A percentile compares a stretch with the other conserved stretches of the same genome.
phyloP scores from a whole-genome alignment of 2,797 vertebrate species.

The Phoeniculus purpureus region DNA sequence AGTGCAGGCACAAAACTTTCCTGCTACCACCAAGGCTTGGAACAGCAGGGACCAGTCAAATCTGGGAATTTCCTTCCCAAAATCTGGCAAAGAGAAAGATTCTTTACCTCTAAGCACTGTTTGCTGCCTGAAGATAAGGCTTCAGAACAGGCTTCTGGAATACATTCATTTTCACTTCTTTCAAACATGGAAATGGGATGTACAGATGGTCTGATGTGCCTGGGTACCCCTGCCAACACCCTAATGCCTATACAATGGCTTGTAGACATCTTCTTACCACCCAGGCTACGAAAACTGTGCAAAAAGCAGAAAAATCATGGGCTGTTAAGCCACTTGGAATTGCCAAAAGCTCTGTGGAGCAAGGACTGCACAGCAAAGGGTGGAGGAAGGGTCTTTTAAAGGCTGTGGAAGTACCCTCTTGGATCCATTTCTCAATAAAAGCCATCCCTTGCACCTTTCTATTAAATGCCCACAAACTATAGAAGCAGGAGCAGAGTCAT shows the following conservation, averaged over 20 bases:
- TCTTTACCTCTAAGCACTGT: not conserved
- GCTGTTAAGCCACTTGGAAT: not conserved
- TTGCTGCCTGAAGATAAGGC: not conserved
- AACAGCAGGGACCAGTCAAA: not conserved
- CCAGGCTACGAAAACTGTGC: not conserved
- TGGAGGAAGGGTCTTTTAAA: not conserved
- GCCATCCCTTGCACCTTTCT: not conserved
- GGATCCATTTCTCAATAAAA: not conserved
- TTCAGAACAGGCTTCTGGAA: not conserved
- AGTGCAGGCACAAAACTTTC: not conserved
- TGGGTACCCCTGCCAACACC: not conserved
- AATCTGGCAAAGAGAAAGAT: not conserved
- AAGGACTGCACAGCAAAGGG: accelerated
- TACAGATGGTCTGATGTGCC: not conserved
- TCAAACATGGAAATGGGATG: not conserved
- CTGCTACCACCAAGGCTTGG: not conserved
- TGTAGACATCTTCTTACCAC: not conserved
- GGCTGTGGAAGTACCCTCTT: not conserved
- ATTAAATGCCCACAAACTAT: too few species aligned
- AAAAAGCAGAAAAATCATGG: not conserved
- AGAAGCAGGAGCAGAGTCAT: too few species aligned
- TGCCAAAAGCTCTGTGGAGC: not conserved
- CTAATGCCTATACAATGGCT: not conserved
- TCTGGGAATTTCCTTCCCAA: not conserved
- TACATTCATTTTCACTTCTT: not conserved